phyloP scores from a whole-genome alignment of 2,888 invertebrate genomes.

The Phania funesta region DNA sequence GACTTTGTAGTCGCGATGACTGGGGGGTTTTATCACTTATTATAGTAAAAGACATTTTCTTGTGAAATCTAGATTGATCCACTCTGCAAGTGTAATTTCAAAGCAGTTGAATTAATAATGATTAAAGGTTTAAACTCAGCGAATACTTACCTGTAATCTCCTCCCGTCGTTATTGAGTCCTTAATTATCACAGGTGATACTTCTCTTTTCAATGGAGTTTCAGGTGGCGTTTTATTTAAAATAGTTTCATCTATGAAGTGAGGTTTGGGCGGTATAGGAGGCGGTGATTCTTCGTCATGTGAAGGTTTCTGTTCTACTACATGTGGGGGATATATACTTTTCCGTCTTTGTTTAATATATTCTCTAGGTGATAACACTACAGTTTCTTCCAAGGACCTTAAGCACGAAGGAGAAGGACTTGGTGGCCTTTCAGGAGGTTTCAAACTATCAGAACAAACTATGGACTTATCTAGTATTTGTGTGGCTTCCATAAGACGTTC shows the following conservation, averaged over 20 bases:
- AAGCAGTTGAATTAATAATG: background rate
- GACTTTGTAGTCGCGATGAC: slow-evolving; percentile 81
- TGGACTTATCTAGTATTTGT: slow-evolving; percentile 57
- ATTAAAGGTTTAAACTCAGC: background rate
- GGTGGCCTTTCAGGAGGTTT: slow-evolving; percentile 70
- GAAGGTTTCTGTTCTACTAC: slow-evolving; percentile 15
- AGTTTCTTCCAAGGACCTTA: slow-evolving; percentile 68
- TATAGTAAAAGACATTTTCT: slow-evolving; percentile 86
- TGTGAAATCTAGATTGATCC: slow-evolving; percentile 82
- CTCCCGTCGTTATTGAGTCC: slow-evolving; percentile 77
- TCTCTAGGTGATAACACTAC: slow-evolving; percentile 72
- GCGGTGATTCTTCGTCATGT: slow-evolving; percentile 66
- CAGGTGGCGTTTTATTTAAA: slow-evolving; percentile 17
- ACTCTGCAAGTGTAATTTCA: slow-evolving; percentile 70
- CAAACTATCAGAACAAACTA: slow-evolving; percentile 61
- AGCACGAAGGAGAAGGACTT: slow-evolving; percentile 70
- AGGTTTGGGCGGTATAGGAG: slow-evolving; percentile 72
- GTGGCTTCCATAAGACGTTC: slow-evolving; percentile 70
- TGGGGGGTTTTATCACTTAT: slow-evolving; percentile 82
- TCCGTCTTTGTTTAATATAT: slow-evolving; percentile 71
- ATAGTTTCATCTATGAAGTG: slow-evolving; percentile 42
- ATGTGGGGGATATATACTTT: slow-evolving; percentile 58
- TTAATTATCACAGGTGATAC: slow-evolving; percentile 78
- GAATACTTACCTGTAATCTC: slow-evolving; percentile 76
- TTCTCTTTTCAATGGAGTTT: slow-evolving; percentile 69